Evolutionary conservation across 2,888 invertebrate genomes (phyloP), one percentile per base, ranked within the genome.

Genomic region (Phymatocera aterrima): DNA sequence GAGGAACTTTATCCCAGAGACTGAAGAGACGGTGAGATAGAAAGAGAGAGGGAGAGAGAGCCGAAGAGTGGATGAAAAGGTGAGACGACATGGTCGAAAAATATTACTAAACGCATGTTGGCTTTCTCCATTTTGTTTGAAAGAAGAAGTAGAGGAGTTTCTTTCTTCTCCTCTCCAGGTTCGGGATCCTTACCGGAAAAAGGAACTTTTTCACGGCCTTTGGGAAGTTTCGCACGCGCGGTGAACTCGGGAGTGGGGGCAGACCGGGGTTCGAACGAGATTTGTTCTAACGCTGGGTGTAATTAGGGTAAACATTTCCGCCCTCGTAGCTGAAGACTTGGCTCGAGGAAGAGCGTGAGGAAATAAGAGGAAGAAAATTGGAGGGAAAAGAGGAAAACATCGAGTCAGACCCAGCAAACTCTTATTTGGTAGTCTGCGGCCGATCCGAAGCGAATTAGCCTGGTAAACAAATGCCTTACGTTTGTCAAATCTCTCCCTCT

Each of bases 71-170:
- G 10, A 57, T 28, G 57, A 28, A 57, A 28, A 28, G 28, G 57
- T 28, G 21, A 21, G 15, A 57, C 57, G 57, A 51, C 51, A 51
- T 6, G 60, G n/a, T 15, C n/a, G 5, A 2, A 80, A 79, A 80
- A 83, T 80, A 83, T 81, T 81, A 82, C 82, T 80, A 82, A 80
- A 81, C 80, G 82, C 82, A 83, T 84, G 84, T 83, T 84, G 84
- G 82, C 37, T 82, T 82, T 80, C 82, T 78, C 78, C 80, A 80
- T 78, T 83, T 80, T 79, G 77, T 82, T 81, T 77, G 31, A 65
- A 78, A 77, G 80, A 81, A 40, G 15, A 80, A 80, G 79, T n/a
- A n/a, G n/a, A n/a, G n/a, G n/a, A n/a, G n/a, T n/a, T n/a, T n/a
- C n/a, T n/a, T n/a, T n/a, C n/a, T n/a, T 82, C 78, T 74, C 70